These are phyloP conservation scores for Noctua comes DNA, from an alignment of 2,888 invertebrate genomes.

Conservation along the genomic window DNA sequence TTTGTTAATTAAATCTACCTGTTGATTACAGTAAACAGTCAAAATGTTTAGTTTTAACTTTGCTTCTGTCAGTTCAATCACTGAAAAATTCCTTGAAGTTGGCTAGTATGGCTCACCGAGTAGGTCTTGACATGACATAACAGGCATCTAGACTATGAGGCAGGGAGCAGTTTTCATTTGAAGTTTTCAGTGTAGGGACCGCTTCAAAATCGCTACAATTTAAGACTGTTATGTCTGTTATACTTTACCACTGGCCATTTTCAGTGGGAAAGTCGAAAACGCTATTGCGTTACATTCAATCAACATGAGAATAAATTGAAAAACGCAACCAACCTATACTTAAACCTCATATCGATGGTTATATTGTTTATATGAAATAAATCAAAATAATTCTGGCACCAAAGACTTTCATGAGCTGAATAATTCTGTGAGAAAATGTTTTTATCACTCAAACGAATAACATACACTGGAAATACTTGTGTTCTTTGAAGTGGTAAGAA, in stretches of 20 bases:
- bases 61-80: slow-evolving; percentile 43
- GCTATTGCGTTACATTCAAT: slow-evolving; percentile 20
- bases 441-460: slow-evolving; percentile 64
- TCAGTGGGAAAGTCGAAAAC: slow-evolving; percentile 10
- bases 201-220: slow-evolving; percentile 73
- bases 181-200: slow-evolving; percentile 71
- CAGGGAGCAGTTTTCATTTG: slow-evolving; percentile 61
- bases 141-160: slow-evolving; percentile 59
- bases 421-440: slow-evolving; percentile 46
- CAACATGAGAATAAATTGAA: not conserved
- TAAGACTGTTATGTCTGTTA: not conserved
- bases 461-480: slow-evolving; percentile 56
- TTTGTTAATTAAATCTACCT: slow-evolving; percentile 56
- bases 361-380: not conserved
- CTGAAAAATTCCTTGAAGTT: slow-evolving; percentile 66
- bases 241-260: slow-evolving; percentile 16
- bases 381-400: slow-evolving; percentile 30
- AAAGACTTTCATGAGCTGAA: slow-evolving; percentile 19
- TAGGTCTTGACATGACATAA: slow-evolving; percentile 50
- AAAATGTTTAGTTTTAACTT: slow-evolving; percentile 41
- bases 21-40: slow-evolving; percentile 38
- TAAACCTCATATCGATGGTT: not conserved
- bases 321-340: slow-evolving; percentile 1
- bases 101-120: slow-evolving; percentile 7
- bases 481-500: slow-evolving; percentile 61